Conservation (phyloP, 2,113 vertebrate genomes). For the Poeciliopsis prolifica region DNA sequence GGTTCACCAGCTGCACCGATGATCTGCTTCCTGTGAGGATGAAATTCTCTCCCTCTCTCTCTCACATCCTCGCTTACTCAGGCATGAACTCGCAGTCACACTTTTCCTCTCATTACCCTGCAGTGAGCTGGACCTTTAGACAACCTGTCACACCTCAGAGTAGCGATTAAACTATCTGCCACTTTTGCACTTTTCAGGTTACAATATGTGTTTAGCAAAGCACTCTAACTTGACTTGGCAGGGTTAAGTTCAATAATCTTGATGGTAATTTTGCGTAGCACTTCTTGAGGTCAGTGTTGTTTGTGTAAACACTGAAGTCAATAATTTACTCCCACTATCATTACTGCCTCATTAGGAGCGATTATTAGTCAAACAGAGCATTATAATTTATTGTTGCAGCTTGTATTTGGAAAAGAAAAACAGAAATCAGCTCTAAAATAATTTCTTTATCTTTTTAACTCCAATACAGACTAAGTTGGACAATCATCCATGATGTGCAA, state of each 20-base stretch:
- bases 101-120: constrained; percentile 43
- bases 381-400: neutral
- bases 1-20: constrained; percentile 74
- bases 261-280: constrained; percentile 4
- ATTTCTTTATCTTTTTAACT: neutral
- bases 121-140: constrained; percentile 35
- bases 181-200: constrained; percentile 26
- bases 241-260: constrained; percentile 23
- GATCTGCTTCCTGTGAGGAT: constrained; percentile 55
- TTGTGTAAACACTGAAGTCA: neutral
- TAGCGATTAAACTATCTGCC: constrained; percentile 21
- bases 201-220: constrained; percentile 25
- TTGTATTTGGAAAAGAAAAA: neutral
- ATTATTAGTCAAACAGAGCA: neutral
- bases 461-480: neutral
- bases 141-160: constrained; percentile 38
- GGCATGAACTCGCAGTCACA: constrained; percentile 15
- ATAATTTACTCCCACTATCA: neutral
- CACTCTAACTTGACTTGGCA: constrained; percentile 3
- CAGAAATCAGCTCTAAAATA: neutral
- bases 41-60: constrained; percentile 12
- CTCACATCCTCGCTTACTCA: neutral
- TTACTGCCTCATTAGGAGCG: neutral
- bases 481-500: neutral
- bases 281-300: constrained; percentile 17